Evolutionary conservation across 2,888 invertebrate genomes (phyloP), one percentile per base, ranked within the genome.

Genomic region (Alentia gelatinosa): DNA sequence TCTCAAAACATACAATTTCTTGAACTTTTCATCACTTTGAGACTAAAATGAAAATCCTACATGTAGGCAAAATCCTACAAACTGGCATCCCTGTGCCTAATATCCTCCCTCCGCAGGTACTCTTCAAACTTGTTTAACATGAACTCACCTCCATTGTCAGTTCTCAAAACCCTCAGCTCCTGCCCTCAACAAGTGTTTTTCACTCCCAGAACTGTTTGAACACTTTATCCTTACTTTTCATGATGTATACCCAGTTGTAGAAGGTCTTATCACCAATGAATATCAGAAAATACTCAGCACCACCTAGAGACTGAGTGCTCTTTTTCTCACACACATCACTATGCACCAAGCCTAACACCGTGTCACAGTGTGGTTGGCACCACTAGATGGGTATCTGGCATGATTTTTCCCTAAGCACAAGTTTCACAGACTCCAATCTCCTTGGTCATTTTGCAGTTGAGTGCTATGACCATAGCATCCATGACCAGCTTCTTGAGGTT

Each of bases 1-100:
- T n/a, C n/a, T n/a, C n/a, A n/a, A n/a, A n/a, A n/a, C n/a, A n/a
- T n/a, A n/a, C n/a, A n/a, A n/a, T n/a, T n/a, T n/a, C n/a, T n/a
- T n/a, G n/a, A n/a, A n/a, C n/a, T n/a, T n/a, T n/a, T n/a, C n/a
- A n/a, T n/a, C n/a, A n/a, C n/a, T n/a, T n/a, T n/a, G n/a, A n/a
- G n/a, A n/a, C n/a, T n/a, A n/a, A n/a, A n/a, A n/a, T n/a, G n/a
- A n/a, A n/a, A n/a, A n/a, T n/a, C n/a, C n/a, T n/a, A n/a, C n/a
- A n/a, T n/a, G n/a, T n/a, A n/a, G n/a, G n/a, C n/a, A n/a, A n/a
- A n/a, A n/a, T n/a, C n/a, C n/a, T n/a, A n/a, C n/a, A n/a, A n/a
- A n/a, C n/a, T 47, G 19, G 47, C 19, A 7, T 19, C 91, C 91
- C 95, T 93, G 91, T 95, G 95, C 15, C 83, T 79, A 23, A 95